Evolutionary conservation across 2,888 invertebrate genomes (phyloP), one percentile per base, ranked within the genome.

Genomic region (Cheilosia impressa): DNA sequence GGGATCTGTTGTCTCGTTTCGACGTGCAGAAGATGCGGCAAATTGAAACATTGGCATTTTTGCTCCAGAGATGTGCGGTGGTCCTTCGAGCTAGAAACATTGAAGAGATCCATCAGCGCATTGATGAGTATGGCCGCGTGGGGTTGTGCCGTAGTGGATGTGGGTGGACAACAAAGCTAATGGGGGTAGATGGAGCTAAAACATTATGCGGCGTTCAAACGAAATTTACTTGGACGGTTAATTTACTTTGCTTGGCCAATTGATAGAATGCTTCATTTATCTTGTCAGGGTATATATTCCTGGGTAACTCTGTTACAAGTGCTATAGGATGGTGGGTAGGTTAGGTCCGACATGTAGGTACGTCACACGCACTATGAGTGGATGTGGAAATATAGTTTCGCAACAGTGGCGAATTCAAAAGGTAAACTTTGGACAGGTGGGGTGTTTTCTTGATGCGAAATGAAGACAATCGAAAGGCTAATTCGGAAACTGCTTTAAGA

Each of bases 1-100:
- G 47, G 69, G 24, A 79, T 75, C 52, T 80, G 60, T 65, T 66
- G 43, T 80, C 66, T 76, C 71, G 34, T 76, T 71, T 76, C 19
- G 57, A 31, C 75, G 13, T n/a, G 47, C 52, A 62, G 22, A 58
- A 53, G 65, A 69, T 65, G 53, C 52, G 45, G 52, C 41, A 65
- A 66, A 79, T 60, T 53, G 60, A 75, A 84, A 71, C 63, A 55
- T 43, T 50, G 68, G 63, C 31, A 60, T 62, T 80, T 60, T 57
- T 65, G 52, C 22, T 41, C 5, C 5, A 9, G 45, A 22, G 52
- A 65, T 17, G 41, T 57, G 53, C 58, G 73, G 57, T 68, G 66
- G 65, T 68, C 73, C 58, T 58, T 71, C 15, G 43, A 72, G 79
- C 15, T 72, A 34, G 58, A 58, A 22, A 65, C 13, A 57, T 19